Base-by-base conservation (phyloP, 2,113 vertebrate genomes). In the Dendrocopos noguchii region DNA sequence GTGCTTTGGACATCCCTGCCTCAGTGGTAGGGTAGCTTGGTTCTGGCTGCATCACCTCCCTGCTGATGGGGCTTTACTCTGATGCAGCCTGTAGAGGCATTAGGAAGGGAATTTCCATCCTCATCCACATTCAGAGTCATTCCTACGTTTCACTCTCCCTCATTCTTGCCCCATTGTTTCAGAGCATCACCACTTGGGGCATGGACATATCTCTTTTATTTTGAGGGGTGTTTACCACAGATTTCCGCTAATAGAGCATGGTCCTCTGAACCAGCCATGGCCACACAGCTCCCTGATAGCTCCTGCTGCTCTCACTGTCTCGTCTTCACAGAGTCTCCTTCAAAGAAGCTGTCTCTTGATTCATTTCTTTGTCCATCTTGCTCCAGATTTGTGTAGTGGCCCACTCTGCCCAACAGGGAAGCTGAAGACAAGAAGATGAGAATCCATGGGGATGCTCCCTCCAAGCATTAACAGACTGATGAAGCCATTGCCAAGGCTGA, bases 111-210 rank as follows among this genome's bases (percentile, higher is more conserved):
- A 4, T 20, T 55, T 55, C 39, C 17, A n/a, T 60, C 53, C 53
- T 33, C 7, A 0, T 13, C 0, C 4, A 22, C 15, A 2, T 25
- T 57, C 0, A 2, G 64, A 31, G 17, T 28, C n/a, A 15, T 10
- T 24, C 33, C 4, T 1, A 4, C 1, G 1, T 16, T 47, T 44
- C 1, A 0, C 67, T 39, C 39, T 36, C 15, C 22, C 22, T 33
- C 3, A 0, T 27, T 59, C 29, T 3, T 0, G 3, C 66, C 5
- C 0, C 0, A 12, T 7, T 16, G 39, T 28, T 68, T 61, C 88
- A 34, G 60, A 68, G 44, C 59, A 80, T 80, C 85, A 4, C 25
- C 4, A 1, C 7, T 11, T 50, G 31, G 63, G 44, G 24, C 29
- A 3, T 1, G 34, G 29, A 34, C 6, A 11, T 10, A 6, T 10